These are phyloP conservation scores for Gymnothorax javanicus DNA, from an alignment of 2,797 vertebrate species.

Conservation along the genomic window DNA sequence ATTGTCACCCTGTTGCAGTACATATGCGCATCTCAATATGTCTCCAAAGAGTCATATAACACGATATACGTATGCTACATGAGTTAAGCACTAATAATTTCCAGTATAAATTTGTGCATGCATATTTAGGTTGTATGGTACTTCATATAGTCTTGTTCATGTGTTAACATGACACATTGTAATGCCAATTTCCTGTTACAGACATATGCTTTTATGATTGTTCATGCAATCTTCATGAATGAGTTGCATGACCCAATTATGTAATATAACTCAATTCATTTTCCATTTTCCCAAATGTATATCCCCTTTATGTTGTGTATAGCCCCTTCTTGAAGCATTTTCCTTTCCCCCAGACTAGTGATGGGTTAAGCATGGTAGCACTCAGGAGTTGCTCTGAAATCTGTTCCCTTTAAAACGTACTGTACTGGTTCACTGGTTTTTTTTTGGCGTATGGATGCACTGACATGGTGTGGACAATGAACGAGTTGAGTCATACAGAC, in stretches of 20 bases:
- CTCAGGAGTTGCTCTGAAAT: constrained; percentile 10
- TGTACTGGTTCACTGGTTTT: not conserved
- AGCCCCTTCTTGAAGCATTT: not conserved
- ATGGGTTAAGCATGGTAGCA: constrained; percentile 31
- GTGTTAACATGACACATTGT: no score
- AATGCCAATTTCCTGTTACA: no score
- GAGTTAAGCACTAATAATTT: not conserved
- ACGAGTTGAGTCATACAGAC: not conserved
- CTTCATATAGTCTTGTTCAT: no score
- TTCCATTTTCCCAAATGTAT: not conserved
- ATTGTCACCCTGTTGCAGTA: not conserved
- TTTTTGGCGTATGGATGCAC: not conserved
- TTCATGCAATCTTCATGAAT: not conserved
- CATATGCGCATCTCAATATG: not conserved
- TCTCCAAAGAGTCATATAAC: not conserved
- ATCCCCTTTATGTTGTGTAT: not conserved
- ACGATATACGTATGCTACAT: not conserved
- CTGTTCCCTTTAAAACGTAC: not conserved
- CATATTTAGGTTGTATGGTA: not conserved
- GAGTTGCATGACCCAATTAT: not conserved
- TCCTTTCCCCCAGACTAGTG: constrained; percentile 21
- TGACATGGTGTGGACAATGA: not conserved
- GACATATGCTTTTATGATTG: no score
- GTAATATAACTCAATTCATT: not conserved
- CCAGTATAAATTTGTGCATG: not conserved